Conservation (phyloP, 1,140 invertebrate genomes). For the Acromyrmex echinatior region DNA sequence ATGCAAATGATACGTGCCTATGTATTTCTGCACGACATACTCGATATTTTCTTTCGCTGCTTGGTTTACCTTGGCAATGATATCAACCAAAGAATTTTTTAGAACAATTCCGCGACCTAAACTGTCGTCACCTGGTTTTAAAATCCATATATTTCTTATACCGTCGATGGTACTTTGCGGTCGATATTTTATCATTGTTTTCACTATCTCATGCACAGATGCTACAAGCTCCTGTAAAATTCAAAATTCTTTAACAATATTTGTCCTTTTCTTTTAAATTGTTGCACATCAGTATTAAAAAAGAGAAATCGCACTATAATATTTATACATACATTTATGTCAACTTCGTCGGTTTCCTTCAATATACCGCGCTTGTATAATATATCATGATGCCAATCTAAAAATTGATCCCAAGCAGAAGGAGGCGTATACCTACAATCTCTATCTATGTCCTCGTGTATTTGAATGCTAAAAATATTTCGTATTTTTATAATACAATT, state of each 20-base stretch:
- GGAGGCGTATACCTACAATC: background rate
- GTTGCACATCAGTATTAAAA: background rate
- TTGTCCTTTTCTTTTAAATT: background rate
- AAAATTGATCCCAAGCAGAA: slow-evolving; percentile 63
- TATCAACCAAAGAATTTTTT: slow-evolving; percentile 89
- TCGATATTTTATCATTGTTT: slow-evolving; percentile 88
- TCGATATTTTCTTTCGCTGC: slow-evolving; percentile 88
- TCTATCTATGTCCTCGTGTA: slow-evolving; percentile 67
- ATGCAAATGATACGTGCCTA: slow-evolving; percentile 88
- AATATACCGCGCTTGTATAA: slow-evolving; percentile 53
- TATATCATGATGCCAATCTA: slow-evolving; percentile 62
- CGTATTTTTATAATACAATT: background rate
- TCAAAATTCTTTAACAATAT: slow-evolving; percentile 7
- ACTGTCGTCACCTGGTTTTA: slow-evolving; percentile 95
- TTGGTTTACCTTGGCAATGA: slow-evolving; percentile 89
- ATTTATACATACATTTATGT: slow-evolving; percentile 53
- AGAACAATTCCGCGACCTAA: slow-evolving; percentile 95
- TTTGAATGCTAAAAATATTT: slow-evolving; percentile 44
- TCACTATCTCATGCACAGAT: slow-evolving; percentile 84
- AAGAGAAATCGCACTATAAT: background rate
- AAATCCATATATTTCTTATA: slow-evolving; percentile 95
- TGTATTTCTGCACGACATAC: slow-evolving; percentile 97
- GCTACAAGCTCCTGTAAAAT: slow-evolving; percentile 72
- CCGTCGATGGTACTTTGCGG: slow-evolving; percentile 92
- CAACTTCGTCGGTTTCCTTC: slow-evolving; percentile 41